Evolutionary conservation across 2,888 invertebrate species (phyloP), one percentile per base, ranked within the genome.

Genomic region (Exocentrus adspersus): DNA sequence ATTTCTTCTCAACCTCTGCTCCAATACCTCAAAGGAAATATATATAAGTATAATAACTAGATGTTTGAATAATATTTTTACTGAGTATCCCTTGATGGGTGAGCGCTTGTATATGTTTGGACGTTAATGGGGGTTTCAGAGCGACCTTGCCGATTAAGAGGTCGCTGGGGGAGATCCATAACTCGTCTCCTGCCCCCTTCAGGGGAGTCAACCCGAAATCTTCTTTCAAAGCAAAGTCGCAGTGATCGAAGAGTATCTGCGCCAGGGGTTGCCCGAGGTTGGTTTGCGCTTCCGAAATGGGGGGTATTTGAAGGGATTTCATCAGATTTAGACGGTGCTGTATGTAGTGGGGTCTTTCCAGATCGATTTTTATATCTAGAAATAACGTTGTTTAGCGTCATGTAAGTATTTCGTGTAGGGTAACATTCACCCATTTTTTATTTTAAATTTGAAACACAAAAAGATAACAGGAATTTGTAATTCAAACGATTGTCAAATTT

Each of bases 131-230:
- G 4, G 83, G 82, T 58, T 79, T 82, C 30, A 85, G 68, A 20
- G 78, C 78, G 1, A 84, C 78, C 70, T 81, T 80, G 48, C 81
- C 81, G 7, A 80, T 77, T 1, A 85, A 73, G 7, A 82, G 63
- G 72, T 84, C 82, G 67, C 83, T 84, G 1, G 85, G 84, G 0
- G 84, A 83, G 3, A 78, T 72, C 85, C 84, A 84, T 19, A 84
- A 62, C 16, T 80, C 78, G 2, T 75, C 72, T 19, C 78, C 79
- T 14, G 83, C 77, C 1, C 84, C 84, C 59, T 77, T 61, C 17
- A 84, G 66, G 4, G 75, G 75, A 21, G 65, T 66, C 7, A 80
- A 61, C 1, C 83, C 81, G 41, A 84, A 75, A 60, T 75, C 71
- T 58, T 73, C 69, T 57, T 72, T 68, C 10, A 82, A 64, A 4